These are phyloP conservation scores for Gobionotothen gibberifrons DNA, from an alignment of 2,797 vertebrate species.

Conservation along the genomic window DNA sequence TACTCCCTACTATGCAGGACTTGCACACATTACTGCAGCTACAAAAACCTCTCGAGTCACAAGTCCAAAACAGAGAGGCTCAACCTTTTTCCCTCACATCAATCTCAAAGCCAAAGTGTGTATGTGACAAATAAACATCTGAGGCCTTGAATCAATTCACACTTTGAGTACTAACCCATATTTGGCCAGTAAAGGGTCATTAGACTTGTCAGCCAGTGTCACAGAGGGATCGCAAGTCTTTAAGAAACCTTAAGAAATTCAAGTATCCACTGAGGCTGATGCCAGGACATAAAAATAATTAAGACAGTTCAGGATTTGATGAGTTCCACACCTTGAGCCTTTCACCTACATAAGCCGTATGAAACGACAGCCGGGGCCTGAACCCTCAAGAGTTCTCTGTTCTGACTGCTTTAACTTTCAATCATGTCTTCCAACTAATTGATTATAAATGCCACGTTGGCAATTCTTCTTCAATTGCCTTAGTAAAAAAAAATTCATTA, in stretches of 20 bases:
- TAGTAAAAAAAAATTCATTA: conserved; percentile 72
- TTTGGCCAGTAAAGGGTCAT: neutral
- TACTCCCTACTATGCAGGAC: conserved; percentile 13
- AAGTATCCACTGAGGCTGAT: conserved; percentile 40
- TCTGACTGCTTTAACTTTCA: conserved; percentile 71
- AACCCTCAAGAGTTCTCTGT: conserved; percentile 60
- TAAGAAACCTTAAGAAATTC: conserved; percentile 48
- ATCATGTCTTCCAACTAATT: conserved; percentile 71
- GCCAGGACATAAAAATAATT: conserved; percentile 65
- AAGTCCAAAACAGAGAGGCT: conserved; percentile 17
- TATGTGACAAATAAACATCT: neutral
- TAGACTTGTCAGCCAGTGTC: conserved; percentile 24
- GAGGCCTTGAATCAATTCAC: neutral
- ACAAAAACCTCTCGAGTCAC: neutral
- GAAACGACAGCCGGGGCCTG: conserved; percentile 66
- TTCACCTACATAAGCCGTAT: conserved; percentile 64
- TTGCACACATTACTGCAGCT: neutral
- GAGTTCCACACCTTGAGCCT: conserved; percentile 62
- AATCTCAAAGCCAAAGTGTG: neutral
- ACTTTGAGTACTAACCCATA: neutral
- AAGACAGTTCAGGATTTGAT: conserved; percentile 64
- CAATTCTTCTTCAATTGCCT: conserved; percentile 74
- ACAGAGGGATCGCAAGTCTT: conserved; percentile 36
- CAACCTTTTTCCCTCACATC: conserved; percentile 8
- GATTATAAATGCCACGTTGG: conserved; percentile 72